A percentile compares a stretch with the other conserved stretches of the same genome.
These are phyloP conservation scores for Serrognathus titanus DNA, from an alignment of 2,888 invertebrate species.

Conservation along the genomic window DNA sequence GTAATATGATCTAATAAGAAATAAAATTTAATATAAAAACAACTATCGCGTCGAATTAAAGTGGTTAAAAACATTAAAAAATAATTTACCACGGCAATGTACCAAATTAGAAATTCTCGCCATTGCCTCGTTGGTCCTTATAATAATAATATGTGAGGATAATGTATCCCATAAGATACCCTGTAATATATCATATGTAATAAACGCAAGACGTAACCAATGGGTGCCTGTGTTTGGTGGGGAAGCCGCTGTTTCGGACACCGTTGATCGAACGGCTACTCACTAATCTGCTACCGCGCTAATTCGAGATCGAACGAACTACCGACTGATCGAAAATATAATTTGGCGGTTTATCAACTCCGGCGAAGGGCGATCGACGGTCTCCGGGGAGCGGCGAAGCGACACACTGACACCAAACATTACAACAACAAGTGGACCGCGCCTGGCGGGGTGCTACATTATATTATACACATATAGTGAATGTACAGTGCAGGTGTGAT, in stretches of 20 bases:
- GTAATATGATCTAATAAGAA: slow-evolving; percentile 34
- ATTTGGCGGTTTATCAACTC: background rate
- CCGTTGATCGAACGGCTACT: slow-evolving; percentile 5
- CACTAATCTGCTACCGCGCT: background rate
- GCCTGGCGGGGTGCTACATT: slow-evolving; percentile 50
- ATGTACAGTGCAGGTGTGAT: slow-evolving; percentile 52
- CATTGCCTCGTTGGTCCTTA: slow-evolving; percentile 49
- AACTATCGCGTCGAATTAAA: slow-evolving; percentile 36
- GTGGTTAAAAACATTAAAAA: slow-evolving; percentile 24
- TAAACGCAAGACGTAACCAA: slow-evolving; percentile 50
- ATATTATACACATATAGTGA: slow-evolving; percentile 49
- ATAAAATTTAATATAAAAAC: slow-evolving; percentile 44
- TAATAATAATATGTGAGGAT: slow-evolving; percentile 50
- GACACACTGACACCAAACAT: slow-evolving; percentile 50
- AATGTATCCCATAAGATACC: slow-evolving; percentile 53
- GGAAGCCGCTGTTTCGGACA: slow-evolving; percentile 37
- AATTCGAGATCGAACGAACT: slow-evolving; percentile 1
- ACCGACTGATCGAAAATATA: background rate
- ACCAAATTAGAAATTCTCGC: slow-evolving; percentile 35
- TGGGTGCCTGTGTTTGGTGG: slow-evolving; percentile 51
- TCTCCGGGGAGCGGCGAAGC: slow-evolving; percentile 50
- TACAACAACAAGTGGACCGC: slow-evolving; percentile 52
- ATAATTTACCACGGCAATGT: slow-evolving; percentile 45
- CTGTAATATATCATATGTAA: slow-evolving; percentile 51
- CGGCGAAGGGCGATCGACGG: slow-evolving; percentile 47